Conservation (phyloP, 2,113 vertebrate genomes). For the Cyphomyrus discorhynchus region DNA sequence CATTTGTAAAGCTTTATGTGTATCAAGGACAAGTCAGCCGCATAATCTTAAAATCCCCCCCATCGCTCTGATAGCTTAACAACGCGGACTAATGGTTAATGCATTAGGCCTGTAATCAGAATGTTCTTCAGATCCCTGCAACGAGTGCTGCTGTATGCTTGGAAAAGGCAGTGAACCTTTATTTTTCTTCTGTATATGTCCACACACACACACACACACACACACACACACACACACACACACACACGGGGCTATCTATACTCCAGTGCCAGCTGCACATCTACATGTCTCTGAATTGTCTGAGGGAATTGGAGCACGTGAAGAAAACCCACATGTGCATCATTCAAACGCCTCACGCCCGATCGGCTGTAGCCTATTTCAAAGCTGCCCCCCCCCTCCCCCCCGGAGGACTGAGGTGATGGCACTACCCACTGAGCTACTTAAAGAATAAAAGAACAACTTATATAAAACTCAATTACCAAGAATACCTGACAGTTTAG, state of each 20-base stretch:
- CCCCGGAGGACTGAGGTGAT: not conserved
- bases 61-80: not conserved
- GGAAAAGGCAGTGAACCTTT: not conserved
- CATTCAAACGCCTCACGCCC: not conserved
- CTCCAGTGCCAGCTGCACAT: not conserved
- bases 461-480: not conserved
- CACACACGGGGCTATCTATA: no score
- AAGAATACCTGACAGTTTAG: not conserved
- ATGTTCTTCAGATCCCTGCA: not conserved
- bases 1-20: slow-evolving; percentile 3
- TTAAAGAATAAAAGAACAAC: not conserved
- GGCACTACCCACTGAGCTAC: not conserved
- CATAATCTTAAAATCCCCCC: not conserved
- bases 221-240: not conserved
- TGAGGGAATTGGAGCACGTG: not conserved
- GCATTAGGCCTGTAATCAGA: not conserved
- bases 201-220: not conserved
- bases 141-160: not conserved
- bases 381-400: not conserved
- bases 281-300: not conserved
- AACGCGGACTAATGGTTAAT: not conserved
- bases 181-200: not conserved
- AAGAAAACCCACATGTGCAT: not conserved
- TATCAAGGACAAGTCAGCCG: not conserved
- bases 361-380: not conserved